Evolutionary conservation across 2,797 vertebrate species (phyloP), one percentile per base, ranked within the genome.

Genomic region (Oreonectes daqikongensis): DNA sequence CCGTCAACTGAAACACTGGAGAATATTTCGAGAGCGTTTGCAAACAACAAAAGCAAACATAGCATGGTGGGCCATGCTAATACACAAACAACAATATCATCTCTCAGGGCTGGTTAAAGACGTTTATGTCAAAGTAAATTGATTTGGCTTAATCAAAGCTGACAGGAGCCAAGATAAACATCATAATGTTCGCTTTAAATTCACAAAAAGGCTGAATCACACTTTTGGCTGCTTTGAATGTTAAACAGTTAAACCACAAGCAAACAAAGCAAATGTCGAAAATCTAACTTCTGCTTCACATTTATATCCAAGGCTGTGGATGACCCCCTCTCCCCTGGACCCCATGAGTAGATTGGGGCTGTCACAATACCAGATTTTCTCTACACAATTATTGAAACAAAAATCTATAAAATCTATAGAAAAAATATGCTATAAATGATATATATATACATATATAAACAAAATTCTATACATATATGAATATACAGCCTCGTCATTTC

Each of bases 11-110:
- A 75, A 75, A 75, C 73, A 53, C 40, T 17, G 42, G 32, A 74
- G 48, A 65, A 65, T 55, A 60, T 11, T 75, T 68, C 57, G 24
- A 59, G 64, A 57, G 72, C 17, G 48, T 76, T 76, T 59, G 64
- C 35, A 53, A 75, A 68, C 52, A 68, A 68, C 38, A 60, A 24
- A 57, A 75, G 65, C 35, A 55, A 40, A 76, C 24, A 76, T 32
- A 67, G 63, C 53, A 60, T 60, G 20, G 40, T 35, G 20, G 53
- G 61, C 57, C 52, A 48, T 68, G 44, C 20, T 48, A 60, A 76
- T 76, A 48, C 22, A 48, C 40, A 68, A 76, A 76, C 53, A 48
- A 68, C 53, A 59, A 12, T 40, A 64, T 59, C 48, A 74, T 55
- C 53, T 66, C 50, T 75, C 24, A 0, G 12, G 17, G 73, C 14